Base-by-base conservation (phyloP, 2,888 invertebrate genomes). In the Glaucopsyche alexis region DNA sequence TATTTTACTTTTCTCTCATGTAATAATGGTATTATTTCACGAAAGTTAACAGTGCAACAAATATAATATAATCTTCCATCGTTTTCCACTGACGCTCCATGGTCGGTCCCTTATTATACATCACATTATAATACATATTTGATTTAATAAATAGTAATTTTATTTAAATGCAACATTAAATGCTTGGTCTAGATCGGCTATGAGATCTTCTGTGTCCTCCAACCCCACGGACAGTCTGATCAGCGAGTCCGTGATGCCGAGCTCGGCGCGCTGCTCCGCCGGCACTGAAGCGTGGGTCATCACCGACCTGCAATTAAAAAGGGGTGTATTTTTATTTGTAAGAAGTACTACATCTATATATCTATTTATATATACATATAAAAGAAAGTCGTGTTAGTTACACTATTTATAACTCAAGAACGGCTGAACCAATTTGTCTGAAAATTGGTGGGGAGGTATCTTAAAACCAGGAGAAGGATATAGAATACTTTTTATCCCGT, bases 211-310 rank as follows among this genome's bases (percentile, higher is more conserved):
- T 4, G 94, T 93, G 79, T 97, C 96, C 92, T 99, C 99, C 47
- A 99, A 88, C 5, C 99, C 99, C 72, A 99, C 96, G 0, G 98
- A 98, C 45, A 99, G 87, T 77, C 99, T 94, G 72, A 99, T 94
- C 40, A 99, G 93, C 52, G 96, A 95, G 83, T 98, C 96, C 0
- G 95, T 96, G 77, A 99, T 98, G 14, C 97, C 97, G 45, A 98
- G 93, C 76, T 92, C 90, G 42, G 85, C 89, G 76, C 98, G 93
- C 77, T 96, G 95, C 66, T 95, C 95, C 73, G 93, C 94, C 0
- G 98, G 97, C 45, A 99, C 96, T 0, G 97, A 97, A 1, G 98
- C 97, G 84, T 99, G 99, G 0, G 99, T 99, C 99, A 99, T 99
- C 42, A 98, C 87, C 38, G 95, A 96, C 76, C 97, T 97, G 85